Evolutionary conservation across 2,113 vertebrate species (phyloP), one percentile per base, ranked within the genome.

Genomic region (Nyctibius bracteatus): DNA sequence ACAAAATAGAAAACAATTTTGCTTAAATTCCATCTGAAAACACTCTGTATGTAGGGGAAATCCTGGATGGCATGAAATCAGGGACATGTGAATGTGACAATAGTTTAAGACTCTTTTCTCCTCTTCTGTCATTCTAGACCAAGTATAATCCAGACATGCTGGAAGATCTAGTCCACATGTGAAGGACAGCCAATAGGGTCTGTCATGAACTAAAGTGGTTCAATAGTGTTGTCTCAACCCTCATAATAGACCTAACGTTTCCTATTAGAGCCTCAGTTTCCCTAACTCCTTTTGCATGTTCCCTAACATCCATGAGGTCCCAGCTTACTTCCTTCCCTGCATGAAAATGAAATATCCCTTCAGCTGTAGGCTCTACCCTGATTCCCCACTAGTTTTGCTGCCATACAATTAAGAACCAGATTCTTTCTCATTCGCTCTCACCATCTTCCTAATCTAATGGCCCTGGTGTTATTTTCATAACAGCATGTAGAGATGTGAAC

Each of bases 401-500:
- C n/a, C 35, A 10, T 57, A 41, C 62, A 78, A 33, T 61, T 55
- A 27, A 86, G 75, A 74, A 21, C 0, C 16, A 79, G 17, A 49
- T 68, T 86, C 19, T 90, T 37, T 37, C 6, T 81, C 44, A 46
- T 51, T 71, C 1, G 0, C 17, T 87, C 21, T 57, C 70, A 27
- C 28, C n/a, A 49, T 58, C 41, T 28, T 84, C 62, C 52, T 70
- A 61, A 92, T 81, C 44, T 75, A 81, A 93, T 79, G 23, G 23
- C 31, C 37, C 18, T 72, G 39, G 9, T 77, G 30, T 90, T 90
- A 35, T 66, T 86, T 61, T 74, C 57, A 23, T 87, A 85, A 63
- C n/a, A 72, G n/a, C 81, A 43, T 8, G 31, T 31, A 72, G 47
- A 97, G 87, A 94, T 83, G 79, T 91, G 96, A 98, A 96, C 93